Base-by-base conservation (phyloP, 2,797 vertebrate genomes). In the Danio kyathit region DNA sequence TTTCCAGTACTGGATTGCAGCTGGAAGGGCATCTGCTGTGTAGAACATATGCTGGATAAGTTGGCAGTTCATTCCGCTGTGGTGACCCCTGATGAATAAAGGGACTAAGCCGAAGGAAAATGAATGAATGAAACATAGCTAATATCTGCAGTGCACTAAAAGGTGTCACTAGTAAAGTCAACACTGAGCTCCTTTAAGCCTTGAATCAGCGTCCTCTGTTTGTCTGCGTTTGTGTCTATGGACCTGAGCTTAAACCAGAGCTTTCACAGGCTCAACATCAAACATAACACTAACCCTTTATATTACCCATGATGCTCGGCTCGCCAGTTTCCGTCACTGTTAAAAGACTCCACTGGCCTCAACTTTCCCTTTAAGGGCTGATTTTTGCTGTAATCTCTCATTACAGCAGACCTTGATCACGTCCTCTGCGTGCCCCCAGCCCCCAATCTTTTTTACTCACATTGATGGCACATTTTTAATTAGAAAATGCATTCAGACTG, bases 401-500 rank as follows among this genome's bases (percentile, higher is more conserved):
- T 86, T 84, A 86, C 40, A 40, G 11, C 61, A 72, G 84, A 79
- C 80, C 83, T 84, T 78, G 80, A 81, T 86, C 77, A 74, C 21
- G 38, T 82, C 84, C 64, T 78, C 71, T 44, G 60, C 60, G 66
- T 69, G 74, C 76, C 60, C 69, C 40, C 75, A 70, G 52, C 86
- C 74, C 59, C 66, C 29, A 59, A 74, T 86, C 74, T 69, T 69
- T 83, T 78, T 81, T 80, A 82, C 73, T 76, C 86, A 81, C 54
- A 67, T 46, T 51, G 73, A 86, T 88, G 81, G 89, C 88, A 82
- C 84, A 80, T 88, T 85, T 91, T 92, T 91, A 89, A 92, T 92
- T 91, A 90, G 92, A 88, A 83, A 83, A 91, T 70, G 82, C 87
- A 81, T 90, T 92, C 87, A 86, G 89, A 92, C 89, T 93, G 90